Percentiles rank a stretch among this genome's conserved stretches.
Evolutionary conservation across 2,888 invertebrate genomes (phyloP).

Genomic region (Polyommatus iphigenia): DNA sequence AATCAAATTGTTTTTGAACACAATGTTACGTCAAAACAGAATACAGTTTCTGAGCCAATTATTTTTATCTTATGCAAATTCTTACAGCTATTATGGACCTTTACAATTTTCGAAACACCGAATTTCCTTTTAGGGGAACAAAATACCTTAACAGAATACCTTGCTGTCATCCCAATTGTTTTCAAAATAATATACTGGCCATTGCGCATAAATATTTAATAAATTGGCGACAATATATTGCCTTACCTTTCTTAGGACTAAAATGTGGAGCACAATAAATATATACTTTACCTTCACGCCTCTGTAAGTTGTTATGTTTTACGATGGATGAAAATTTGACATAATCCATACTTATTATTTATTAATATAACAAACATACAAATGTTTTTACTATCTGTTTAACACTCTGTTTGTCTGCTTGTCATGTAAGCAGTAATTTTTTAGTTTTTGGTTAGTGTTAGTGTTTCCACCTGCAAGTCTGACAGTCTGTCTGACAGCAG

Average conservation of each 20-base stretch:
- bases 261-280: not conserved
- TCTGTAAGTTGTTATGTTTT: not conserved
- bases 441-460: no score
- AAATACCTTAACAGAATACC: slow-evolving; percentile 9
- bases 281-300: not conserved
- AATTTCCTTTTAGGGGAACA: not conserved
- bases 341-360: no score
- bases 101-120: not conserved
- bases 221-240: slow-evolving; percentile 8
- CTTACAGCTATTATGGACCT: not conserved
- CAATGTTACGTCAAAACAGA: not conserved
- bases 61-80: not conserved
- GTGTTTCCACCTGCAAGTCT: no score
- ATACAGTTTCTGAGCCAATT: not conserved
- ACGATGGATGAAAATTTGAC: no score
- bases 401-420: no score
- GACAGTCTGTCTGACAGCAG: no score
- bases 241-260: slow-evolving; percentile 3
- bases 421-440: no score
- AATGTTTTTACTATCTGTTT: no score
- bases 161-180: not conserved
- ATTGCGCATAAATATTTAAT: slow-evolving; percentile 6
- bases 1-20: not conserved
- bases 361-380: no score
- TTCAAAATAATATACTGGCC: slow-evolving; percentile 3